A percentile compares a stretch with the other conserved stretches of the same genome.
These are phyloP conservation scores for Nerophis lumbriciformis DNA, from an alignment of 2,113 vertebrate genomes.

Conservation along the genomic window DNA sequence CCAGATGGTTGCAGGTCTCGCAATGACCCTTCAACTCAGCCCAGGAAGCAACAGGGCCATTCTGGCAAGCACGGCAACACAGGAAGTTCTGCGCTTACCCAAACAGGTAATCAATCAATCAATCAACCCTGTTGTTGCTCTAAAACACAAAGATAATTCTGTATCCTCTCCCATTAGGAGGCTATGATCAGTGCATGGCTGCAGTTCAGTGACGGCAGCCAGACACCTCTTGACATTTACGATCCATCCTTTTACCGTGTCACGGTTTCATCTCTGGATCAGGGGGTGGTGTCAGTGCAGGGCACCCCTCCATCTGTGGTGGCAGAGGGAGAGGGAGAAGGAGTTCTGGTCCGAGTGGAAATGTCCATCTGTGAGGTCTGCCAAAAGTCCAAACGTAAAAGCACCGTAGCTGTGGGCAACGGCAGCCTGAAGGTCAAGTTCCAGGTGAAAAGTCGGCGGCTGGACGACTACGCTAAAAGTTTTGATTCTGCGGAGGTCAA, in stretches of 20 bases:
- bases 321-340: constrained; percentile 83
- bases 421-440: constrained; percentile 83
- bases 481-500: constrained; percentile 28
- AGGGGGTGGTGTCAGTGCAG: constrained; percentile 80
- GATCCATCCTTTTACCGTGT: constrained; percentile 79
- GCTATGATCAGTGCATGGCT: constrained; percentile 88
- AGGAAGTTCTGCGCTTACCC: constrained; percentile 79
- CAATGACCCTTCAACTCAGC: constrained; percentile 87
- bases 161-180: constrained; percentile 67
- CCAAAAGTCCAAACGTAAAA: constrained; percentile 89
- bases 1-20: constrained; percentile 83
- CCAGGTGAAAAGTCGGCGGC: constrained; percentile 56
- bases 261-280: constrained; percentile 79
- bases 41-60: constrained; percentile 84
- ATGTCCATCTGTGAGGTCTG: constrained; percentile 85
- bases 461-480: constrained; percentile 55
- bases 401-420: constrained; percentile 77
- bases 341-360: constrained; percentile 79
- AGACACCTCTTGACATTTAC: constrained; percentile 86
- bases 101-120: constrained; percentile 74
- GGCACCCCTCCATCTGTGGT: constrained; percentile 70
- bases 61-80: constrained; percentile 78
- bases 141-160: neutral
- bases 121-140: neutral
- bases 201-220: constrained; percentile 88